These are phyloP conservation scores for Sciurus niger DNA, from an alignment of 2,113 vertebrate genomes.

Conservation along the genomic window DNA sequence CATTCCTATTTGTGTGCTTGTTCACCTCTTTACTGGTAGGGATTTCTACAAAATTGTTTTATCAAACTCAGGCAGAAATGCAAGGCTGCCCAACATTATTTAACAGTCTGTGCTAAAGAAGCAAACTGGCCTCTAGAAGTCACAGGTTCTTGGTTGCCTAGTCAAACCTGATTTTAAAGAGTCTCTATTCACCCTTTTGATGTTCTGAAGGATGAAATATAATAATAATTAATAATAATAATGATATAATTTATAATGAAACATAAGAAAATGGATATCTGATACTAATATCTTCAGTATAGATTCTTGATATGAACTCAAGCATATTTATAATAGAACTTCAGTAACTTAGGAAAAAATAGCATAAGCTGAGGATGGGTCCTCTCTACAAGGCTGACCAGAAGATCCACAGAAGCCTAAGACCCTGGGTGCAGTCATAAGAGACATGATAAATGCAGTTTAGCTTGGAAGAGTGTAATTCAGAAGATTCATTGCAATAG, in stretches of 20 bases:
- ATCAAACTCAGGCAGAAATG: conserved; percentile 52
- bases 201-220: background rate
- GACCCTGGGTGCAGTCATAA: background rate
- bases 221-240: background rate
- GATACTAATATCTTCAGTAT: background rate
- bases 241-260: background rate
- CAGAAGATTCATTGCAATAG: background rate
- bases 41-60: conserved; percentile 39
- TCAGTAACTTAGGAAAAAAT: background rate
- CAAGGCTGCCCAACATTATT: background rate
- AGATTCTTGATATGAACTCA: background rate
- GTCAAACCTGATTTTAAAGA: conserved; percentile 11
- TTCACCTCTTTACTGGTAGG: conserved; percentile 47
- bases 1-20: background rate
- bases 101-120: background rate
- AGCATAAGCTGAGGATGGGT: background rate
- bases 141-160: background rate
- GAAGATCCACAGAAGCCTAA: background rate
- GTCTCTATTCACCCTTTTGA: background rate
- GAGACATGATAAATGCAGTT: background rate
- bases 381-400: background rate
- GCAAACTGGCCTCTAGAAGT: background rate
- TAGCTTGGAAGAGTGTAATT: background rate
- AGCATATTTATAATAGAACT: background rate
- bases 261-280: background rate